Percentiles rank a stretch among this genome's conserved stretches.
Evolutionary conservation across 2,113 vertebrate species (phyloP).

Genomic region (Gallinago paraguaiae): DNA sequence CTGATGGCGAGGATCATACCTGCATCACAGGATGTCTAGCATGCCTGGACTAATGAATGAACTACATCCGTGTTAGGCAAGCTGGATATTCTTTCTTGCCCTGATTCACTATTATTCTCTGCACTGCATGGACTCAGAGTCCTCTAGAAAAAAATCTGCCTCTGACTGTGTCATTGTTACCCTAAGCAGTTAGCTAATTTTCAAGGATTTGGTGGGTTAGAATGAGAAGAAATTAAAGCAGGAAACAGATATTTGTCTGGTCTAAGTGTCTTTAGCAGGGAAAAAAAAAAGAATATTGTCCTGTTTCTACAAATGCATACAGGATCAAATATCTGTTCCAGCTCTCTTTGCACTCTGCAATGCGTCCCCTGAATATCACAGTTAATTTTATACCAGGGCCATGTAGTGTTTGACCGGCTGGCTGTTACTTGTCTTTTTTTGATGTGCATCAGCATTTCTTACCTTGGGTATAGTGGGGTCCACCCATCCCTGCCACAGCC

Average conservation of each 20-base stretch:
- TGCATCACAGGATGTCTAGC: neutral
- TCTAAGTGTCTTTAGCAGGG: neutral
- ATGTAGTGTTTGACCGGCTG: neutral
- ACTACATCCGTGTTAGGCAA: neutral
- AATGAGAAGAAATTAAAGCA: neutral
- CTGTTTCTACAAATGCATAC: neutral
- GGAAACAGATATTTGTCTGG: neutral
- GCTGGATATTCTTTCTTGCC: neutral
- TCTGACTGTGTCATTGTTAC: conserved; percentile 6
- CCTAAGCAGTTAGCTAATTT: neutral
- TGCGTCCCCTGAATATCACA: neutral
- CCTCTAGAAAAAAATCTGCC: neutral
- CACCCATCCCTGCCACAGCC: neutral
- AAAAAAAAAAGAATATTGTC: neutral
- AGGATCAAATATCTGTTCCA: neutral
- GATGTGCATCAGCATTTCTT: neutral
- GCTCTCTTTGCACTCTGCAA: neutral
- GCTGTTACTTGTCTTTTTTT: neutral
- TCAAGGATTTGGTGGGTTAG: neutral
- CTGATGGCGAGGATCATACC: neutral
- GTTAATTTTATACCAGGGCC: neutral
- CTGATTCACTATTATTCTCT: conserved; percentile 40
- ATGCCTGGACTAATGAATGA: neutral
- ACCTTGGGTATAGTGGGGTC: fast-evolving
- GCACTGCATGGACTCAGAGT: neutral